A percentile compares a stretch with the other conserved stretches of the same genome.
Evolutionary conservation across 2,113 vertebrate genomes (phyloP).

Genomic region (Conger conger): DNA sequence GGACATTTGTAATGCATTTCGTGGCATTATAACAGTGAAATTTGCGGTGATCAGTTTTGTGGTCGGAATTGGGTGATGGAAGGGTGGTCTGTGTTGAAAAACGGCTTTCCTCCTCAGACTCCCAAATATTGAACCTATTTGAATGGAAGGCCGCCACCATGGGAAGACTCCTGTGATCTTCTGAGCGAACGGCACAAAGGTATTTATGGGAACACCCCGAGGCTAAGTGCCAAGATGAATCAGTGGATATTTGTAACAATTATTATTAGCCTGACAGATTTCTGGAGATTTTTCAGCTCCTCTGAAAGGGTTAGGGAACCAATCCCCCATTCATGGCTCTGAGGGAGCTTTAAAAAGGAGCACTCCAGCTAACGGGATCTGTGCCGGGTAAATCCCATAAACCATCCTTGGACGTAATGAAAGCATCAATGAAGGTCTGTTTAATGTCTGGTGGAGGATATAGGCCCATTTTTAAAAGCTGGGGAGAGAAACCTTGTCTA

Average conservation of each 20-base stretch:
- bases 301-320: not conserved
- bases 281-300: not conserved
- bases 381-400: not conserved
- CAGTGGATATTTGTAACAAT: constrained; percentile 8
- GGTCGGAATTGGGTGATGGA: not conserved
- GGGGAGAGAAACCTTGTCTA: not conserved
- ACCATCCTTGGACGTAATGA: not conserved
- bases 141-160: constrained; percentile 12
- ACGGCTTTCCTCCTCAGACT: not conserved
- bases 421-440: not conserved
- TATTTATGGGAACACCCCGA: constrained; percentile 8
- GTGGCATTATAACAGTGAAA: not conserved
- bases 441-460: not conserved
- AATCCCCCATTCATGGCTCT: not conserved
- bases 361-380: not conserved
- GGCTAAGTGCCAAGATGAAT: constrained; percentile 12
- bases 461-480: not conserved
- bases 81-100: not conserved
- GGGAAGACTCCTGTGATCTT: constrained; percentile 9
- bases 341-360: not conserved
- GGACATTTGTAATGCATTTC: not conserved
- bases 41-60: not conserved
- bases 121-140: constrained; percentile 17
- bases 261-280: constrained; percentile 22
- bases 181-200: constrained; percentile 17